These are phyloP conservation scores for Pheosia tremula DNA, from an alignment of 2,888 invertebrate species.

Conservation along the genomic window DNA sequence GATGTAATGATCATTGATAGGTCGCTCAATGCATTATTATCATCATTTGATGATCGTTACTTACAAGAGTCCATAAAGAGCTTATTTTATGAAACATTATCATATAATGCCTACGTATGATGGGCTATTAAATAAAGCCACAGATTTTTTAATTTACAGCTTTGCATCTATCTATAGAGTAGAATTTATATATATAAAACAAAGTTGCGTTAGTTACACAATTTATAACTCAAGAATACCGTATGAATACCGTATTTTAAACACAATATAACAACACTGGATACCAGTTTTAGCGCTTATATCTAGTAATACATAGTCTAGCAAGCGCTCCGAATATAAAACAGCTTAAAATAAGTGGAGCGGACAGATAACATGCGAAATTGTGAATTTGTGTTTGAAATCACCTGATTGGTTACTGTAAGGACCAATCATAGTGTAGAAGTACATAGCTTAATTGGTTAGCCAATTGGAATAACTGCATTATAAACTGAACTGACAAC, in stretches of 20 bases:
- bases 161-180: too few relatives aligned
- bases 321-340: not conserved
- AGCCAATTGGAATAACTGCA: too few relatives aligned
- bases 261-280: not conserved
- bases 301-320: slow-evolving; percentile 14
- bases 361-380: slow-evolving; percentile 31
- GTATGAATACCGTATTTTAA: not conserved
- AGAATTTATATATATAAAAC: too few relatives aligned
- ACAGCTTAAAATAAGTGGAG: slow-evolving; percentile 37
- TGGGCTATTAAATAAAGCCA: too few relatives aligned
- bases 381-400: slow-evolving; percentile 29
- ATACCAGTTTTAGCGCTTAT: slow-evolving; percentile 16
- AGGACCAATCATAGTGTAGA: not conserved
- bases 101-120: too few relatives aligned
- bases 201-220: not conserved
- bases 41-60: too few relatives aligned
- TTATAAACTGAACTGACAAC: too few relatives aligned
- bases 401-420: slow-evolving; percentile 27
- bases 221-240: not conserved
- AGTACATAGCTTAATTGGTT: too few relatives aligned
- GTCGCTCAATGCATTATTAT: too few relatives aligned
- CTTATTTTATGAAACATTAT: too few relatives aligned
- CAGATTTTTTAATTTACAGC: too few relatives aligned
- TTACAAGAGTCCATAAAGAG: too few relatives aligned
- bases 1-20: not conserved